Base-by-base conservation (phyloP, 2,797 vertebrate species). In the Vireo griseus region DNA sequence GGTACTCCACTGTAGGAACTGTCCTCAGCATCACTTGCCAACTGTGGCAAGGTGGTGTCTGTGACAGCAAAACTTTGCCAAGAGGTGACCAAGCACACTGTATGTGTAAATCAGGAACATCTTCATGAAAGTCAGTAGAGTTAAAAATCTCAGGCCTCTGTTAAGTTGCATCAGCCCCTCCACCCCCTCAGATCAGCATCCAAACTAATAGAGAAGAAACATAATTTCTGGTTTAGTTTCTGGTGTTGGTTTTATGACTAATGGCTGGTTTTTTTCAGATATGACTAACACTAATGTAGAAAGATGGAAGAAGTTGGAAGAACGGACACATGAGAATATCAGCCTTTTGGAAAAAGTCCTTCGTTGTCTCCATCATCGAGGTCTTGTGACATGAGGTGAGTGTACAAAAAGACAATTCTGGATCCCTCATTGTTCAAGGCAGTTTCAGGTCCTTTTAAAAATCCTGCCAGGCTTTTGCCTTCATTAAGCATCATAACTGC, bases 81-180 rank as follows among this genome's bases (percentile, higher is more conserved):
- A 33, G 58, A 74, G 17, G 9, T 68, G 42, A 74, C 22, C 21
- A 82, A 78, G 42, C 13, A 50, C 15, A 19, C 11, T 61, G 16
- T 42, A 33, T 28, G 16, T 79, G n/a, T 44, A 87, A 65, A 72
- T 90, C 35, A 58, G 44, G 42, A 85, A 54, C 66, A 81, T 10
- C 11, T 77, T 72, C 6, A 11, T 57, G 42, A 31, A 90, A 82
- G 54, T 67, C 45, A 63, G 13, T 6, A 47, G 42, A 58, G 33
- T 68, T 74, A 39, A 69, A 89, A 79, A 81, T 40, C 31, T 59
- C 21, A 67, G 40, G 33, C 24, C 24, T 48, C 39, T 61, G 18
- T 31, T 74, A 47, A 54, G 6, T 77, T 1, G 0, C 1, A 1
- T 48, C 55, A 58, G 17, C 20, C 12, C 1, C 3, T 68, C 13